Base-by-base conservation (phyloP, 1,140 invertebrate genomes). In the Lucilia cuprina region DNA sequence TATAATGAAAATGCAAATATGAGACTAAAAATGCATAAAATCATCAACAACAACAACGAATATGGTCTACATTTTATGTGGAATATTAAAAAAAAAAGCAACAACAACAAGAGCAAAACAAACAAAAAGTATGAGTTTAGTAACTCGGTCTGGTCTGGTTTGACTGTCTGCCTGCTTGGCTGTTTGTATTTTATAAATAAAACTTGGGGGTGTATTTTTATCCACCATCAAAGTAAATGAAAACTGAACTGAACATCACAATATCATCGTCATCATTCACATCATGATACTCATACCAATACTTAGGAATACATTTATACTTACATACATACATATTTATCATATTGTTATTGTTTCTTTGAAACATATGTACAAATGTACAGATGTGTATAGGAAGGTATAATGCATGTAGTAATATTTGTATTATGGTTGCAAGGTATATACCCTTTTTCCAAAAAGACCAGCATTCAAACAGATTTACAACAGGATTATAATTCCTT, bases 1-100 rank as follows among this genome's bases (percentile, higher is more conserved):
- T n/a, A n/a, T 60, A 60, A 60, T 70, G 19, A 70, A 70, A 70
- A 70, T 70, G 19, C 65, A 70, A 70, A 70, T 70, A 70, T n/a
- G n/a, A 70, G 65, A 70, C 65, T 70, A 70, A 25, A 70, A 70
- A 21, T 70, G 65, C 65, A 70, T 70, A 25, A 10, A 70, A 70
- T 30, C n/a, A 60, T 14, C 55, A 1, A 14, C 3, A 17, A 60
- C 55, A 60, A 60, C 55, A 14, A 60, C 13, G n/a, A 60, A 60
- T n/a, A 60, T 60, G 55, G 55, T 60, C 55, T 60, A 17, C n/a
- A 60, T 60, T 41, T 41, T 41, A 41, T 41, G 41, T 30, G 25
- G 25, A 30, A 30, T 30, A 30, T 30, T 30, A 30, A 10, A 41
- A 41, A 41, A 41, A 41, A 8, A 41, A 8, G 5, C 41, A 41